Conservation (phyloP, 1,140 invertebrate genomes). For the Micrasema minimum region DNA sequence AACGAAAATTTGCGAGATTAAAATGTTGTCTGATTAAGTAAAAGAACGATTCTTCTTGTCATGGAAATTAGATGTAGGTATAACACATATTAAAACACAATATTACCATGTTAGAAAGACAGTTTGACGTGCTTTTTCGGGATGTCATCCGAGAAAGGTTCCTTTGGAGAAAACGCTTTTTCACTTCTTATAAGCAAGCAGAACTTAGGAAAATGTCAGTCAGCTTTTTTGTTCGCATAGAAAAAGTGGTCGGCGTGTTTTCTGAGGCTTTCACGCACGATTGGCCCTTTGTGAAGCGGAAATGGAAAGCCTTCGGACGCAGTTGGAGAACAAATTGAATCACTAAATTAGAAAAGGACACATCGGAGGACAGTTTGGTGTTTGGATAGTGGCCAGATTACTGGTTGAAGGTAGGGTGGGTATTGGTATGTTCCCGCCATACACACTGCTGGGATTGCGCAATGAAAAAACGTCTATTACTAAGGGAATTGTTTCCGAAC, state of each 20-base stretch:
- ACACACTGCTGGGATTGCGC: too few relatives aligned
- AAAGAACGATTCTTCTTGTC: too few relatives aligned
- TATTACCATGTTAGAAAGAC: too few relatives aligned
- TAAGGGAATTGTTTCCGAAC: too few relatives aligned
- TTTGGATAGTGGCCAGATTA: slow-evolving; percentile 3
- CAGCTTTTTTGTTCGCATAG: slow-evolving; percentile 12
- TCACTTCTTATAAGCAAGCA: background rate
- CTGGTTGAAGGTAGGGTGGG: background rate
- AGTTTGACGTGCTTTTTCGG: slow-evolving; percentile 1
- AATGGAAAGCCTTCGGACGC: slow-evolving; percentile 35
- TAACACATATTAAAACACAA: too few relatives aligned
- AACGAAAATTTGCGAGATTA: too few relatives aligned
- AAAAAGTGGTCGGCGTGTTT: slow-evolving; percentile 30
- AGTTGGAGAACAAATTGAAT: slow-evolving; percentile 32
- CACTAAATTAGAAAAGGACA: slow-evolving; percentile 35
- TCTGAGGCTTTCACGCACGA: slow-evolving; percentile 29
- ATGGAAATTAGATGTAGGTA: too few relatives aligned
- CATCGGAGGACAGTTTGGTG: slow-evolving; percentile 1
- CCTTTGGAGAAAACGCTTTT: slow-evolving; percentile 9
- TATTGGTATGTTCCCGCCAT: too few relatives aligned
- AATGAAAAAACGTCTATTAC: too few relatives aligned
- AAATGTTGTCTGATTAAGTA: too few relatives aligned
- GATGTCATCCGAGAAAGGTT: slow-evolving; percentile 25
- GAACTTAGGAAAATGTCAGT: slow-evolving; percentile 16
- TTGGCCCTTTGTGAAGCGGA: slow-evolving; percentile 29